Evolutionary conservation across 2,888 invertebrate species (phyloP).

Genomic region (Eumacrocentrus americanus): DNA sequence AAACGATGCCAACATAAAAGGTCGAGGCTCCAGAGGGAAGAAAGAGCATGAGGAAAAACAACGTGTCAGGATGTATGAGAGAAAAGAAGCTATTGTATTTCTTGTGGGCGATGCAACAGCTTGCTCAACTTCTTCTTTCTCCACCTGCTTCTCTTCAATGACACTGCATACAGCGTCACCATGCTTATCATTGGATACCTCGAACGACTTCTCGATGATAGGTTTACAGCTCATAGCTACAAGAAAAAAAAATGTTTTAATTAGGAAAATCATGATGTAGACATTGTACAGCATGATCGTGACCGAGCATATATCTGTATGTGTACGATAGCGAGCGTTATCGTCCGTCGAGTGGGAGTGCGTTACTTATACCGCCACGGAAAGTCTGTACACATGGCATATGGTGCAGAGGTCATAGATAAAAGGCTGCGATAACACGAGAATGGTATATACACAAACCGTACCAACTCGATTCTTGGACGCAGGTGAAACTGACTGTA

Average conservation of each 20-base stretch:
- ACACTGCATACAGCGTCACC: too few species aligned
- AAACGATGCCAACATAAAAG: slow-evolving; percentile 25
- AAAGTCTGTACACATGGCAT: slow-evolving; percentile 41
- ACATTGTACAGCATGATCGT: slow-evolving; percentile 42
- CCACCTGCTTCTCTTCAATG: too few species aligned
- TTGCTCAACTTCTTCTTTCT: too few species aligned
- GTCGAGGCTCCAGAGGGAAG: too few species aligned
- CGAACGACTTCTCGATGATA: too few species aligned
- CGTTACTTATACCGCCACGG: slow-evolving; percentile 34
- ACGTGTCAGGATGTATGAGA: slow-evolving; percentile 3
- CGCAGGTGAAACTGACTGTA: slow-evolving; percentile 56
- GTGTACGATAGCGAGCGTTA: slow-evolving; percentile 7
- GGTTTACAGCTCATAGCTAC: background rate
- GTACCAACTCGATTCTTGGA: slow-evolving; percentile 38
- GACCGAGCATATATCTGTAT: slow-evolving; percentile 18
- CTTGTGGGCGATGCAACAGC: too few species aligned
- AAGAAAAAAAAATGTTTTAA: slow-evolving; percentile 8
- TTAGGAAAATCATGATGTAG: slow-evolving; percentile 36
- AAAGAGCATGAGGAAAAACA: slow-evolving; percentile 28
- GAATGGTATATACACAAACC: slow-evolving; percentile 25
- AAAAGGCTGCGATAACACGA: slow-evolving; percentile 53
- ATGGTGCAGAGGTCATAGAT: slow-evolving; percentile 58
- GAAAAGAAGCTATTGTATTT: too few species aligned
- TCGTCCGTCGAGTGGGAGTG: slow-evolving; percentile 31
- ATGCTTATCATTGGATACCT: too few species aligned